These are phyloP conservation scores for Lasius platythorax DNA, from an alignment of 2,888 invertebrate genomes.

Conservation along the genomic window DNA sequence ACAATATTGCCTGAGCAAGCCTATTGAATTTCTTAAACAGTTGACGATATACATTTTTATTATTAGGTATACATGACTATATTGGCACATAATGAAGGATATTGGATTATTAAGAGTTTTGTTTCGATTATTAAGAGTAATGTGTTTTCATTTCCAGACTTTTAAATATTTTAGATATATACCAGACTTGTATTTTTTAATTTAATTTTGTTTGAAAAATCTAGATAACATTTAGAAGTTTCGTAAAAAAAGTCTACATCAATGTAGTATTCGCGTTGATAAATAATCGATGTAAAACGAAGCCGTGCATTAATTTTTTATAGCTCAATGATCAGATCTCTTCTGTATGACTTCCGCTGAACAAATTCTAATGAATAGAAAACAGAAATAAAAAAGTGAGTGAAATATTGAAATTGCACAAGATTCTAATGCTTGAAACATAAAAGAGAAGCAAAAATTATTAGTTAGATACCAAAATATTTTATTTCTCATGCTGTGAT, in stretches of 20 bases:
- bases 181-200: background rate
- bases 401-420: constrained; percentile 51
- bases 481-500: constrained; percentile 13
- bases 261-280: constrained; percentile 40
- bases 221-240: constrained; percentile 9
- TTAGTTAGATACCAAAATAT: background rate
- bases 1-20: constrained; percentile 25
- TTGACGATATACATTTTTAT: constrained; percentile 17
- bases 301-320: constrained; percentile 47
- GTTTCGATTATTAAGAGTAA: background rate
- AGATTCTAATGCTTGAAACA: constrained; percentile 41
- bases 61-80: constrained; percentile 10
- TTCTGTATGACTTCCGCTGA: constrained; percentile 82
- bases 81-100: constrained; percentile 34
- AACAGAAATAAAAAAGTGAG: constrained; percentile 60
- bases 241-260: constrained; percentile 2
- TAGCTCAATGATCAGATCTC: constrained; percentile 77
- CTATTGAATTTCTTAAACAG: constrained; percentile 8
- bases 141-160: background rate
- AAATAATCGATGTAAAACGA: constrained; percentile 49
- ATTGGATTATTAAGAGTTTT: background rate
- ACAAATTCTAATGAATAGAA: constrained; percentile 80
- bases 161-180: background rate
- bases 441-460: background rate
- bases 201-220: constrained; percentile 5